These are phyloP conservation scores for Xenopus borealis DNA, from an alignment of 2,113 vertebrate species.

Conservation along the genomic window DNA sequence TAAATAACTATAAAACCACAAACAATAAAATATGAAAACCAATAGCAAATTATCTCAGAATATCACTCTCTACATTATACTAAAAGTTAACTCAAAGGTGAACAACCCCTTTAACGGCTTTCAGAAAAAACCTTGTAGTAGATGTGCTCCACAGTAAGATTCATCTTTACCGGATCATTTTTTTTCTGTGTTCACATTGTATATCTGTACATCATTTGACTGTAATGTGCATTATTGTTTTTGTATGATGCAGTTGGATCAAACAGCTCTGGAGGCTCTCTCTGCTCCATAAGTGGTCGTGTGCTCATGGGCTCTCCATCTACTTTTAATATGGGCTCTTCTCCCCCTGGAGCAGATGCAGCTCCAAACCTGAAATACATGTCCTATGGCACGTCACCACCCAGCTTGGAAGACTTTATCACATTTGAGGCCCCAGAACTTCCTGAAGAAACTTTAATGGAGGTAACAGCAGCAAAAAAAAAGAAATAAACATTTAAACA, in stretches of 20 bases:
- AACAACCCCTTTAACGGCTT: too few species aligned
- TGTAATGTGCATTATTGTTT: not conserved
- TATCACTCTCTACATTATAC: too few species aligned
- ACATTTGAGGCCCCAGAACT: constrained; percentile 95
- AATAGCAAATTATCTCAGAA: too few species aligned
- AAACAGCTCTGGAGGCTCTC: constrained; percentile 87
- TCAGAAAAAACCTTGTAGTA: too few species aligned
- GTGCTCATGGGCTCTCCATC: constrained; percentile 86
- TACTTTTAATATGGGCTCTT: constrained; percentile 72
- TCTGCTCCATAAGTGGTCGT: constrained; percentile 86
- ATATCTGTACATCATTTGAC: not conserved
- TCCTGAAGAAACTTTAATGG: constrained; percentile 95
- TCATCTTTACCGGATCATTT: too few species aligned
- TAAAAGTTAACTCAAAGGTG: too few species aligned
- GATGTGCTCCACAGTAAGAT: too few species aligned
- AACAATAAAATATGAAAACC: too few species aligned
- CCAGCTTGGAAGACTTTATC: constrained; percentile 91
- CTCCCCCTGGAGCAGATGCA: constrained; percentile 75
- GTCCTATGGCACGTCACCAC: constrained; percentile 89
- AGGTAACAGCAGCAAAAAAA: constrained; percentile 65
- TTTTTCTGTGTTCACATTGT: not conserved
- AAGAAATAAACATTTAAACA: too few species aligned
- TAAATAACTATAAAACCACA: too few species aligned
- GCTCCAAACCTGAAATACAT: constrained; percentile 84
- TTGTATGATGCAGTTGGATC: constrained; percentile 77